Evolutionary conservation across 2,888 invertebrate species (phyloP).

Genomic region (Metallyticus violacea): DNA sequence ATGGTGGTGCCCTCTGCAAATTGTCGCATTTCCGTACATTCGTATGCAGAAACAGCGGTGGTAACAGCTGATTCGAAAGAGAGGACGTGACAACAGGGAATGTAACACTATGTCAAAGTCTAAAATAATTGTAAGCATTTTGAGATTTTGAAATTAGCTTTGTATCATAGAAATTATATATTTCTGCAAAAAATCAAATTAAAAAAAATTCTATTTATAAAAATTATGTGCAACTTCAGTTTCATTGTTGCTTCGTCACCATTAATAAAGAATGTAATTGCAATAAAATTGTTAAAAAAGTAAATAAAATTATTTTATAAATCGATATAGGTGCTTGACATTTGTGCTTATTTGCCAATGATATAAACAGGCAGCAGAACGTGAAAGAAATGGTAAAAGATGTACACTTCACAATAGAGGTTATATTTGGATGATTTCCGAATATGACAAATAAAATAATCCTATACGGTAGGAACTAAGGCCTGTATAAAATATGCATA

Average conservation of each 20-base stretch:
- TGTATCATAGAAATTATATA: not conserved
- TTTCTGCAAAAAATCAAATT: not conserved
- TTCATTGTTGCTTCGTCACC: constrained; percentile 35
- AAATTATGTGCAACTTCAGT: not conserved
- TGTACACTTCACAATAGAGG: not conserved
- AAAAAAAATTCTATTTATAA: not conserved
- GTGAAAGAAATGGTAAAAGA: not conserved
- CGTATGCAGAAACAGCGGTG: constrained; percentile 19
- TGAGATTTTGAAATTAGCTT: not conserved
- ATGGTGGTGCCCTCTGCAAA: not conserved
- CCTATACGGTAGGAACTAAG: not conserved
- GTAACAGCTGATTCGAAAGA: constrained; percentile 40
- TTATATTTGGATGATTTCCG: not conserved
- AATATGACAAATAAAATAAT: not conserved
- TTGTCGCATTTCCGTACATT: constrained; percentile 18
- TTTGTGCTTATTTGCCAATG: not conserved
- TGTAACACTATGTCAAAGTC: constrained; percentile 49
- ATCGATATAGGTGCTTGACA: not conserved
- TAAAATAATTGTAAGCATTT: constrained; percentile 46
- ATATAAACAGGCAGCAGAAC: not conserved
- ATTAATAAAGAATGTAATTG: not conserved
- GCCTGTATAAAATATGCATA: not conserved
- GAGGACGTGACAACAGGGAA: constrained; percentile 42
- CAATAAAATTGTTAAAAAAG: not conserved
- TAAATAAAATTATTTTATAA: not conserved